Base-by-base conservation (phyloP, 2,888 invertebrate genomes). In the Mayetiola destructor region DNA sequence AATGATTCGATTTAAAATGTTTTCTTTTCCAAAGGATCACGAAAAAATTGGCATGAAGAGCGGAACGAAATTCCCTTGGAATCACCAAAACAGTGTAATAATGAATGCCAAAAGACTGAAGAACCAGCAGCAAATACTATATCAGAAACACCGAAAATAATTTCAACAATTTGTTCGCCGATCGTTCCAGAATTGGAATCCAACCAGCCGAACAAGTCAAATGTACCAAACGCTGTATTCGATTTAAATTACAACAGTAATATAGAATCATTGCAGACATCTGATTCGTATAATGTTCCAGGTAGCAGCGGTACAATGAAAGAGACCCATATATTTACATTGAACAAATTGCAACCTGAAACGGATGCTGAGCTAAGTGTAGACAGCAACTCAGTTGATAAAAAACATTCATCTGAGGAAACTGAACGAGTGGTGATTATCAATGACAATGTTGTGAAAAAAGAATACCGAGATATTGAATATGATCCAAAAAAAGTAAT, bases 321-420 rank as follows among this genome's bases (percentile, higher is more conserved):
- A 62, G 73, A 73, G 65, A 73, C 73, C 20, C 73, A 73, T 59
- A 73, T 72, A 30, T 72, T 68, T 59, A 72, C 72, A 52, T 72
- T 71, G 57, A 68, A 68, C 16, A 72, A 72, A 60, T 57, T 65
- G 58, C 55, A 56, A 48, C 4, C 14, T 12, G 18, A 29, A 10
- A 29, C 4, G 30, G 32, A 18, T 20, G 2, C 23, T n/a, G 9
- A 35, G n/a, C 23, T 20, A 36, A 3, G 39, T 20, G n/a, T 40
- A 6, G 23, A 42, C 8, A 8, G 12, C 8, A 12, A 32, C 32
- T 32, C 32, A 2, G 23, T 42, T 23, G n/a, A 23, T 27, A 14
- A 8, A 16, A 16, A 9, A n/a, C 27, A 48, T 27, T n/a, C 5
- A n/a, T 23, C 23, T 3, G 27, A 23, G 14, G 9, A 21, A 12